phyloP scores from a whole-genome alignment of 1,140 invertebrate species.

The Chionoecetes opilio region DNA sequence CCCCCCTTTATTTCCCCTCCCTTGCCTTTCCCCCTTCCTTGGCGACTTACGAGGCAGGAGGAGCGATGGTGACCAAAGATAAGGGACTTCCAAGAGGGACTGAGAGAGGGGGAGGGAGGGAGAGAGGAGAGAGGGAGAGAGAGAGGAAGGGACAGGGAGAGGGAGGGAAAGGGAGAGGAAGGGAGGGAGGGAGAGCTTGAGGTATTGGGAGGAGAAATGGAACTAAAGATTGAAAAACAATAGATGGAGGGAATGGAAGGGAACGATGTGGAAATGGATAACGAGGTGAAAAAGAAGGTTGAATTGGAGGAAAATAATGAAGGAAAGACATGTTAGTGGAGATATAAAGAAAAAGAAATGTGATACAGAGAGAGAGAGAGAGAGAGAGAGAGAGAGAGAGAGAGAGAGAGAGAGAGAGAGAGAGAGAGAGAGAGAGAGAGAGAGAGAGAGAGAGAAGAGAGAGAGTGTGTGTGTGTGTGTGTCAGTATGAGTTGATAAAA shows the following conservation, averaged over 20 bases:
- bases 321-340: neutral
- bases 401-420: conserved; percentile 60
- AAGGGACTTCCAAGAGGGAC: neutral
- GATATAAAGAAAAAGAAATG: neutral
- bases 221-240: neutral
- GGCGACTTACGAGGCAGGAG: neutral
- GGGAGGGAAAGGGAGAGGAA: neutral
- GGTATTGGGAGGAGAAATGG: neutral
- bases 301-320: neutral
- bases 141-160: neutral
- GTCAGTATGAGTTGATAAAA: too few relatives aligned
- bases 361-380: neutral
- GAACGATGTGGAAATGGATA: neutral
- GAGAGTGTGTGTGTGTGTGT: too few relatives aligned
- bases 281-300: neutral
- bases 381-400: conserved; percentile 50
- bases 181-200: neutral
- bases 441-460: too few relatives aligned
- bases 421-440: too few relatives aligned
- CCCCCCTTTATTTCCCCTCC: neutral
- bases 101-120: neutral
- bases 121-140: neutral
- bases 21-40: neutral
- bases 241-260: neutral
- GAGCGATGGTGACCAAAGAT: conserved; percentile 49